These are phyloP conservation scores for Rhea americana DNA, from an alignment of 2,113 vertebrate species.

Conservation along the genomic window DNA sequence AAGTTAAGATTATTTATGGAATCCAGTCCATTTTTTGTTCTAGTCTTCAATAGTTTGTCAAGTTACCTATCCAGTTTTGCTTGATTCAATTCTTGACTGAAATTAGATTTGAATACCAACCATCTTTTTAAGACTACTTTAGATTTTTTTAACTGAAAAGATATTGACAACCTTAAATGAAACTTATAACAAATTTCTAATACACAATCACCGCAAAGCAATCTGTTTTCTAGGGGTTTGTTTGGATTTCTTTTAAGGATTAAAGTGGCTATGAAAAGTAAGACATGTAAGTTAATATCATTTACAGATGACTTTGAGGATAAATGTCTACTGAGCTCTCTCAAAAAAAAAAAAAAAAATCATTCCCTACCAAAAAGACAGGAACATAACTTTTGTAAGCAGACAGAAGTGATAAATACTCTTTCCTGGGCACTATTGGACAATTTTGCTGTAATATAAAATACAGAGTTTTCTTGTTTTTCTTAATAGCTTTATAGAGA, in stretches of 20 bases:
- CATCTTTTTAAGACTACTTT: background rate
- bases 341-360: too few species aligned
- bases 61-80: background rate
- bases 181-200: background rate
- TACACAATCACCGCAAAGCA: background rate
- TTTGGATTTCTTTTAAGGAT: background rate
- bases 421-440: background rate
- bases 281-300: background rate
- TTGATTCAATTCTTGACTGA: background rate
- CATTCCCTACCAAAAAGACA: background rate
- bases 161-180: background rate
- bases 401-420: background rate
- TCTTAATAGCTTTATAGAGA: background rate
- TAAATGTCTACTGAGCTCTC: background rate
- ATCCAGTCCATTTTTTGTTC: background rate
- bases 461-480: background rate
- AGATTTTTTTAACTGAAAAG: background rate
- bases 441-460: background rate
- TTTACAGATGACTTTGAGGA: background rate
- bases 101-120: background rate
- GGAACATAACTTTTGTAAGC: background rate
- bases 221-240: fast-evolving
- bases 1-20: background rate
- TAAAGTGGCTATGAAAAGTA: background rate
- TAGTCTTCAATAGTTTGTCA: background rate